Conservation (phyloP, 2,113 vertebrate genomes). For the Coptodon rendalli region DNA sequence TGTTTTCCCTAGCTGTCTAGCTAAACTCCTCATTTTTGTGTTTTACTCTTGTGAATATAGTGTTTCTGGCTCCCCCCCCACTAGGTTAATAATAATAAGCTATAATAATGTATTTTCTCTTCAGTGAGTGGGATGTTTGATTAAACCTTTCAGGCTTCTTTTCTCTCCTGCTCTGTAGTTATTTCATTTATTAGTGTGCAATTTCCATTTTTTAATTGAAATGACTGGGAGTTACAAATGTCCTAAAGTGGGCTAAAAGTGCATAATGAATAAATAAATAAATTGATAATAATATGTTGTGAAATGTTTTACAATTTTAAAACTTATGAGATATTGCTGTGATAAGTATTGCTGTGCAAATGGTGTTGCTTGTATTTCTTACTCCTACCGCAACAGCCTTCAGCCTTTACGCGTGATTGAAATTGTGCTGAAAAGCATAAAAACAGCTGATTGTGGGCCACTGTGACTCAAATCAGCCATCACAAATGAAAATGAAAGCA, state of each 20-base stretch:
- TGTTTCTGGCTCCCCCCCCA: neutral
- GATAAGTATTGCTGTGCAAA: neutral
- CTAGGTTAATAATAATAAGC: neutral
- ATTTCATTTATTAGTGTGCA: neutral
- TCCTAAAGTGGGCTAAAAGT: neutral
- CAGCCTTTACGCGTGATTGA: neutral
- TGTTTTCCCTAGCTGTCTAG: neutral
- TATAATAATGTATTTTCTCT: neutral
- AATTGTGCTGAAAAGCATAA: slow-evolving; percentile 26
- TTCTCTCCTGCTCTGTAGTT: neutral
- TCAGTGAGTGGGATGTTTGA: neutral
- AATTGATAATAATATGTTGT: neutral
- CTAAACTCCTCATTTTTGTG: neutral
- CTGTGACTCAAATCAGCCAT: neutral
- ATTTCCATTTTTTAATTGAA: neutral
- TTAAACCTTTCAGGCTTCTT: neutral
- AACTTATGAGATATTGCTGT: neutral
- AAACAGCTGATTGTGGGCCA: neutral
- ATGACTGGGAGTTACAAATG: neutral
- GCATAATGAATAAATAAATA: neutral
- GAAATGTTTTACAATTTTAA: neutral
- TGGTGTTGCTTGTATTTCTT: neutral
- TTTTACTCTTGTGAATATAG: neutral
- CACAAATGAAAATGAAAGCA: slow-evolving; percentile 30
- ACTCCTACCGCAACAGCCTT: neutral